phyloP scores from a whole-genome alignment of 2,888 invertebrate genomes.

The Auanema sp. region DNA sequence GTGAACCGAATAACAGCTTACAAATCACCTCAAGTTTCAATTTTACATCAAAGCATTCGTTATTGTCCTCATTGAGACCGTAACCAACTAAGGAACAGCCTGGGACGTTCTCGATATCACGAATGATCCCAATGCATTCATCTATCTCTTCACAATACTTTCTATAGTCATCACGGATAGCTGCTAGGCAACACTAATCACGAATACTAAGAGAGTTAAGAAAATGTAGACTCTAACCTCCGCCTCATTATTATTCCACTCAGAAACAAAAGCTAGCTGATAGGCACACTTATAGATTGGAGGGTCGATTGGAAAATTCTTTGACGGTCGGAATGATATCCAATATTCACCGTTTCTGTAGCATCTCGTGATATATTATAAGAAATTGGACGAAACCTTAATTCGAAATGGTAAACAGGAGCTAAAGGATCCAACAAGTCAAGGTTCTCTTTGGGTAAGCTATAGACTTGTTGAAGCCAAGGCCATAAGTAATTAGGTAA shows the following conservation, averaged over 20 bases:
- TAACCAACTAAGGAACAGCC: background rate
- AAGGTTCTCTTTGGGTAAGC: no score
- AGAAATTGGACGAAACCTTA: no score
- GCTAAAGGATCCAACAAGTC: no score
- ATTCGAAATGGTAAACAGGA: no score
- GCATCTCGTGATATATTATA: background rate
- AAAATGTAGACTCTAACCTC: background rate
- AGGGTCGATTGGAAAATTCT: conserved; percentile 5
- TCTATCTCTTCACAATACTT: conserved; percentile 8
- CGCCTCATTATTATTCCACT: conserved; percentile 1
- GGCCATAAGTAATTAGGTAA: no score
- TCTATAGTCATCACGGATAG: conserved; percentile 7
- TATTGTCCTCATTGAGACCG: background rate
- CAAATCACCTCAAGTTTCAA: conserved; percentile 10
- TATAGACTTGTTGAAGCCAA: no score
- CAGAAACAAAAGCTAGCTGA: conserved; percentile 10
- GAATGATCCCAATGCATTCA: conserved; percentile 1
- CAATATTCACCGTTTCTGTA: conserved; percentile 7
- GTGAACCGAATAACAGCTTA: background rate
- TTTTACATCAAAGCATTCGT: conserved; percentile 1
- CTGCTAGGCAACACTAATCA: background rate
- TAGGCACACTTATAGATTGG: conserved; percentile 13
- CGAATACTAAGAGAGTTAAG: background rate
- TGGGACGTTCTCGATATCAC: background rate
- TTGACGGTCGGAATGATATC: conserved; percentile 1